A percentile compares a stretch with the other conserved stretches of the same genome.
These are phyloP conservation scores for Melitaea athalia DNA, from an alignment of 2,888 invertebrate genomes.

Conservation along the genomic window DNA sequence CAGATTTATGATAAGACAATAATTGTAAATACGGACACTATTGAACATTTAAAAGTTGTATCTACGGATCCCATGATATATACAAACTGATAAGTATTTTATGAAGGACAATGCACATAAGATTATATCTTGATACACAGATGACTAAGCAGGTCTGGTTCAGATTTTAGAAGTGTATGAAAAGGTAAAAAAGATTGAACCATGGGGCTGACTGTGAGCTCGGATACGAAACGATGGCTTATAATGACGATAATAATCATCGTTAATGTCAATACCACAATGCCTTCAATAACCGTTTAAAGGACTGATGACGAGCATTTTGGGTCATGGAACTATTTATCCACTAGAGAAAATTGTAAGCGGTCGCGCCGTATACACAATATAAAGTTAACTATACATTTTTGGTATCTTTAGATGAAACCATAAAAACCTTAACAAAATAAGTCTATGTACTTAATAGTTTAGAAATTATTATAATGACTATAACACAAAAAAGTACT, in stretches of 20 bases:
- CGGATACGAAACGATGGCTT: constrained; percentile 18
- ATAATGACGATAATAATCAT: constrained; percentile 41
- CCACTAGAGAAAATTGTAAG: constrained; percentile 32
- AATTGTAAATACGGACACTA: no score
- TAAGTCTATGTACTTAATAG: background rate
- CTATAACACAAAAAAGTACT: background rate
- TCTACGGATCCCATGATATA: no score
- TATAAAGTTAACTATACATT: constrained; percentile 12
- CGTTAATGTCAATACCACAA: constrained; percentile 35
- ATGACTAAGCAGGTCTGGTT: background rate
- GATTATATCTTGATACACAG: no score
- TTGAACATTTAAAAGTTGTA: no score
- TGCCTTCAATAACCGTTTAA: constrained; percentile 38
- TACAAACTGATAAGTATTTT: no score
- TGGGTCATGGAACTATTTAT: constrained; percentile 39
- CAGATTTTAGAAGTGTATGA: background rate
- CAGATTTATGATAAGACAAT: no score
- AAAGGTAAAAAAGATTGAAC: background rate
- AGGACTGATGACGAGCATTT: constrained; percentile 37
- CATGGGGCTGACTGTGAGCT: background rate
- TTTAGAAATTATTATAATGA: background rate
- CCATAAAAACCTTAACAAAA: background rate
- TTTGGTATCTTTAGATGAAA: background rate
- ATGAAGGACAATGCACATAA: no score
- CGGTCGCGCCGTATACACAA: constrained; percentile 11